These are phyloP conservation scores for Mesoclemmys tuberculata DNA, from an alignment of 2,113 vertebrate genomes.

Conservation along the genomic window DNA sequence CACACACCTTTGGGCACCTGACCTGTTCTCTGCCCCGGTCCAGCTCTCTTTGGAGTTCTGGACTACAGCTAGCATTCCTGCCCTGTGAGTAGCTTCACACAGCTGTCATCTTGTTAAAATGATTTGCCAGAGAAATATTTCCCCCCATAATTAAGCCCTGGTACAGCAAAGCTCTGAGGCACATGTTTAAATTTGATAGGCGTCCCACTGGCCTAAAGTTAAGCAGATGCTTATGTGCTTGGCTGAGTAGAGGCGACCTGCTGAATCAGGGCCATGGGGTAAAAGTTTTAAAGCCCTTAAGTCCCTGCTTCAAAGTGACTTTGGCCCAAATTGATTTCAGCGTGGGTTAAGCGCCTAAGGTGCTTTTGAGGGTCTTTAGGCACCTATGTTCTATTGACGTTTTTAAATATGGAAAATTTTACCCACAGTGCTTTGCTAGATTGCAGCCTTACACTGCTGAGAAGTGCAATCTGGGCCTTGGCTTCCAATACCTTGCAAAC, in stretches of 20 bases:
- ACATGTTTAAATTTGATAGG: not conserved
- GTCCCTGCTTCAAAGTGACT: not conserved
- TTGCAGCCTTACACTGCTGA: fast-evolving
- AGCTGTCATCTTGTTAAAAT: not conserved
- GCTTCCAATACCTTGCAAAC: not conserved
- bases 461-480: fast-evolving
- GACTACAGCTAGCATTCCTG: not conserved
- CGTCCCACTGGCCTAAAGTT: not conserved
- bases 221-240: not conserved
- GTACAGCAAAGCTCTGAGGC: not conserved
- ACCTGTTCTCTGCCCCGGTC: not conserved
- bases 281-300: not conserved
- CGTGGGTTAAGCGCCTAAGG: not conserved
- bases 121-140: not conserved
- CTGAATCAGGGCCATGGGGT: not conserved
- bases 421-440: fast-evolving
- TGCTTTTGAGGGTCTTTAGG: not conserved
- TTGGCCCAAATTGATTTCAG: not conserved
- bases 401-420: not conserved
- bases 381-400: not conserved
- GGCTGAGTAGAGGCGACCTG: fast-evolving
- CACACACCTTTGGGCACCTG: not conserved
- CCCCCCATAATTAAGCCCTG: not conserved
- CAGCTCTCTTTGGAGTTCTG: not conserved
- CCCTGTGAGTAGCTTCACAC: not conserved